These are phyloP conservation scores for Etia nguti DNA, from an alignment of 2,113 vertebrate species.

Conservation along the genomic window DNA sequence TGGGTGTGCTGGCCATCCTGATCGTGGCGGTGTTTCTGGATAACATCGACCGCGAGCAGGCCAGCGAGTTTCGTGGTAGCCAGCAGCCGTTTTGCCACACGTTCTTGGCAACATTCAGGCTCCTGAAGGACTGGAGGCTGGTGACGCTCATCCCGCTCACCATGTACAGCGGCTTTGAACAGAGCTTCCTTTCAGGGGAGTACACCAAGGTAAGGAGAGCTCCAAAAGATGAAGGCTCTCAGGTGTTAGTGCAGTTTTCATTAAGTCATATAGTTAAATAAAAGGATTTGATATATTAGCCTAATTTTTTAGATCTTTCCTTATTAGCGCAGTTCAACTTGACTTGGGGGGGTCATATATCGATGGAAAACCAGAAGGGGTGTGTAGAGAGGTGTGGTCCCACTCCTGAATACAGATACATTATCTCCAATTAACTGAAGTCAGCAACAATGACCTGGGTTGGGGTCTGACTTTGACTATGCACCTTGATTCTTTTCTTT, in stretches of 20 bases:
- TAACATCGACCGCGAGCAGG: slow-evolving; percentile 65
- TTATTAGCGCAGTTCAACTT: neutral
- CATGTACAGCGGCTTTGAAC: slow-evolving; percentile 90
- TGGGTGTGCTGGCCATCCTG: slow-evolving; percentile 83
- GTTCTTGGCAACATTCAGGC: slow-evolving; percentile 83
- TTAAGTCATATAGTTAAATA: neutral
- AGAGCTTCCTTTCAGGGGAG: slow-evolving; percentile 90
- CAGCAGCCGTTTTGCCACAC: slow-evolving; percentile 72
- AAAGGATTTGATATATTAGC: neutral
- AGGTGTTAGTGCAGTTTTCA: neutral
- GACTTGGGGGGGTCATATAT: neutral
- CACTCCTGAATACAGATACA: neutral
- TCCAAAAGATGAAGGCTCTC: neutral
- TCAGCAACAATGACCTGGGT: neutral
- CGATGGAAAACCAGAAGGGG: neutral
- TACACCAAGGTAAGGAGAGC: slow-evolving; percentile 84
- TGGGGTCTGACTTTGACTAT: neutral
- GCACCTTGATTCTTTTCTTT: neutral
- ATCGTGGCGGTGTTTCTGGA: slow-evolving; percentile 82
- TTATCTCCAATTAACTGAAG: neutral
- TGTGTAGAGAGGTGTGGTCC: neutral
- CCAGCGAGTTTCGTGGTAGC: slow-evolving; percentile 59
- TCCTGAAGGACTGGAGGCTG: slow-evolving; percentile 80
- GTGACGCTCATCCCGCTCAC: slow-evolving; percentile 85
- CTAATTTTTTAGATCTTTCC: neutral